phyloP scores from a whole-genome alignment of 2,797 vertebrate genomes.

The Esox lucius region DNA sequence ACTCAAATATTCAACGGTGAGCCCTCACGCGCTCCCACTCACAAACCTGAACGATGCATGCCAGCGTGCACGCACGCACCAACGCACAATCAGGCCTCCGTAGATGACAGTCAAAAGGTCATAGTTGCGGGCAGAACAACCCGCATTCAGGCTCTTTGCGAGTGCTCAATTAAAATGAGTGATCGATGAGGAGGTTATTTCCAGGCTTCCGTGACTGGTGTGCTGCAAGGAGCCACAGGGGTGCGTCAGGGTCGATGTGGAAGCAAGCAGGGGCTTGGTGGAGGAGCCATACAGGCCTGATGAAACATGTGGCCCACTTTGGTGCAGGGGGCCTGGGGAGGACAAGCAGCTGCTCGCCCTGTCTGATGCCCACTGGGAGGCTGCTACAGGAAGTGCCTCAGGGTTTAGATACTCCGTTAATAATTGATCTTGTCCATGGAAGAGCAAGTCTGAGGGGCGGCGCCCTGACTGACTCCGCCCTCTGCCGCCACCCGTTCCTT shows the following conservation, averaged over 20 bases:
- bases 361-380: slow-evolving; percentile 71
- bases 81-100: slow-evolving; percentile 20
- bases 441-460: not conserved
- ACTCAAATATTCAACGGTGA: not conserved
- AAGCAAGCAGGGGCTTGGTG: slow-evolving; percentile 37
- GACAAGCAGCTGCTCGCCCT: slow-evolving; percentile 70
- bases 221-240: not conserved
- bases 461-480: not conserved
- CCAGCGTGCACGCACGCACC: not conserved
- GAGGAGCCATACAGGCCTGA: slow-evolving; percentile 42
- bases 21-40: not conserved
- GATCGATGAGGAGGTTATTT: slow-evolving; percentile 46
- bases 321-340: slow-evolving; percentile 48
- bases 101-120: slow-evolving; percentile 60
- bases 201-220: slow-evolving; percentile 17
- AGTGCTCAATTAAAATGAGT: slow-evolving; percentile 49
- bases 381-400: slow-evolving; percentile 70
- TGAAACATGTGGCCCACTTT: slow-evolving; percentile 56
- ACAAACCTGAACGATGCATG: not conserved
- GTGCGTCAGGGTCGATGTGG: slow-evolving; percentile 22
- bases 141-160: slow-evolving; percentile 31
- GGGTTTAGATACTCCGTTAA: slow-evolving; percentile 68
- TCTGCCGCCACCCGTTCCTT: not conserved
- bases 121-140: slow-evolving; percentile 47
- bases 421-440: slow-evolving; percentile 59